These are phyloP conservation scores for Petaurus breviceps DNA, from an alignment of 2,113 vertebrate species.

Conservation along the genomic window DNA sequence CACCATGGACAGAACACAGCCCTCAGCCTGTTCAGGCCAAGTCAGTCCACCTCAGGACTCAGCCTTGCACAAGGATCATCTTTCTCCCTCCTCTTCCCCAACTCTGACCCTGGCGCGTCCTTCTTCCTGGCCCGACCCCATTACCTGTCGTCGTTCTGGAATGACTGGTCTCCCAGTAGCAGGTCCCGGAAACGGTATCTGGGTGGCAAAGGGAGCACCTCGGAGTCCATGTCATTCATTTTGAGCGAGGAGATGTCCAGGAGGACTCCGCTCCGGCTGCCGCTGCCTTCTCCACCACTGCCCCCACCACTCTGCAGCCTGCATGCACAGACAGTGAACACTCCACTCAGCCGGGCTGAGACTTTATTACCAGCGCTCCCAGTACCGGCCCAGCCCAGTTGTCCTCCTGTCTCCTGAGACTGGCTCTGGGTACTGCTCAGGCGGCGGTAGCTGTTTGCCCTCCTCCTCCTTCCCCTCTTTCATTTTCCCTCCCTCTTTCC, in stretches of 20 bases:
- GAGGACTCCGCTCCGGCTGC: constrained; percentile 87
- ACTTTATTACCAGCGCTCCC: background rate
- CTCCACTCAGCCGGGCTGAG: background rate
- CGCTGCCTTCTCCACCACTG: constrained; percentile 80
- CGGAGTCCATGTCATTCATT: constrained; percentile 93
- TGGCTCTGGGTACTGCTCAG: background rate
- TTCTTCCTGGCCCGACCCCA: background rate
- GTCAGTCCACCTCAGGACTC: background rate
- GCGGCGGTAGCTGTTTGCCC: background rate
- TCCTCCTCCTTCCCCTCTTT: constrained; percentile 22
- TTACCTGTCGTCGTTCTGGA: constrained; percentile 97
- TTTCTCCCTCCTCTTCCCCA: background rate
- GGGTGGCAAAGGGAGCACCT: constrained; percentile 94
- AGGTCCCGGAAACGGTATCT: constrained; percentile 97
- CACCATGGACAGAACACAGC: constrained; percentile 74
- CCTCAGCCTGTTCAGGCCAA: accelerated
- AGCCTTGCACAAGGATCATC: background rate
- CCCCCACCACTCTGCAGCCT: constrained; percentile 83
- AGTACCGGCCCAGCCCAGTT: background rate
- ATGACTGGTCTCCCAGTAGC: constrained; percentile 95
- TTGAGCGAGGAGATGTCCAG: constrained; percentile 89
- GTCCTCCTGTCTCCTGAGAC: background rate
- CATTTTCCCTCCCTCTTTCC: background rate
- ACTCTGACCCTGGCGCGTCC: accelerated
- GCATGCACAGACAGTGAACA: constrained; percentile 58